Base-by-base conservation (phyloP, 2,888 invertebrate species). In the Ecdyonurus torrentis region DNA sequence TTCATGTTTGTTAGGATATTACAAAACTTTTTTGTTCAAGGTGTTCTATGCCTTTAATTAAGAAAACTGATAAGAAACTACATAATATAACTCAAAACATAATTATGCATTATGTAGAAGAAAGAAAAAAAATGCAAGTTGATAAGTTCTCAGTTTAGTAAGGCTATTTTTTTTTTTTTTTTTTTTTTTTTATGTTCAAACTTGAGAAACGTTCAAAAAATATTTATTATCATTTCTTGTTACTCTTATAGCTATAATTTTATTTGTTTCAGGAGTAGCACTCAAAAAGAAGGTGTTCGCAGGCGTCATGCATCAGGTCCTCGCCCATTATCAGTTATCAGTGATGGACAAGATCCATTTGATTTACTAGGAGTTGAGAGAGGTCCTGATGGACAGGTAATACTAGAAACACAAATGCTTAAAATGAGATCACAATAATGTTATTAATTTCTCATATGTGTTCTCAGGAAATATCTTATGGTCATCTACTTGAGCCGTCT, bases 261-360 rank as follows among this genome's bases (percentile, higher is more conserved):
- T 10, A 55, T 37, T 53, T 58, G 24, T 25, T 55, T 60, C 50
- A 83, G 83, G 73, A 76, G 82, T 66, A 87, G 88, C 70, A 70
- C 84, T 59, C 81, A 87, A 61, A 84, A 85, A 75, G 87, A 87
- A 72, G 83, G 81, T 61, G 84, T 83, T 53, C 81, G 91, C 64
- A 83, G 91, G 69, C 81, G 91, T 67, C 91, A 91, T 69, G 82
- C 88, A 59, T 89, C 91, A 2, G 87, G 87, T 2, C 86, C 88
- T 52, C 80, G 92, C 66, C 93, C 91, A 10, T 75, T 92, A 62
- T 93, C 91, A 61, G 81, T 88, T 23, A 87, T 87, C 63, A 89
- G 85, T 74, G 95, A 95, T 75, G 83, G 81, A 53, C 82, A 84
- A 25, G 92, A 93, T 79, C 89, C 92, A 37, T 90, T 92, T 74